These are phyloP conservation scores for Antigone vipio DNA, from an alignment of 2,113 vertebrate genomes.

Conservation along the genomic window DNA sequence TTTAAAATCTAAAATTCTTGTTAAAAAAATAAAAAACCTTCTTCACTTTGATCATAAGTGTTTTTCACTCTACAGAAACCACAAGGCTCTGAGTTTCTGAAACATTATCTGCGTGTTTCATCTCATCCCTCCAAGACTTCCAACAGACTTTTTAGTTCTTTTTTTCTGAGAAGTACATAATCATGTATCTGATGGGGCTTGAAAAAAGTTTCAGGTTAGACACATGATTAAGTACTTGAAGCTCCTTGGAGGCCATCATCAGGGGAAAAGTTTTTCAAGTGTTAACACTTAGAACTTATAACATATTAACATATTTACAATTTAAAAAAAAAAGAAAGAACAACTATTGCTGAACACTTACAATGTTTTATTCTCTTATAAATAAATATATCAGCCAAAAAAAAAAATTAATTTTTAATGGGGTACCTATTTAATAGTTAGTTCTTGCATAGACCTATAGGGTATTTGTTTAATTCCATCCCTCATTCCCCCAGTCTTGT, in stretches of 20 bases:
- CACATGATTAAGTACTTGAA: not conserved
- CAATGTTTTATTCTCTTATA: too few relatives aligned
- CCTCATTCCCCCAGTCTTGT: not conserved
- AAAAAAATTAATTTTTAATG: not conserved
- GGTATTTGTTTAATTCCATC: not conserved
- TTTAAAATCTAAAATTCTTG: not conserved
- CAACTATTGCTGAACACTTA: not conserved
- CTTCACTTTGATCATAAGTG: slow-evolving; percentile 7
- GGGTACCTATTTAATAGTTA: not conserved
- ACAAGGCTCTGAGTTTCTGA: slow-evolving; percentile 28
- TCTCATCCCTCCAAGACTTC: not conserved
- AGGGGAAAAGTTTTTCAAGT: not conserved
- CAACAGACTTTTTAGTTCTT: not conserved
- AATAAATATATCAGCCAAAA: not conserved
- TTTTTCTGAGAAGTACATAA: not conserved
- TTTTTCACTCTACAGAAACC: slow-evolving; percentile 12
- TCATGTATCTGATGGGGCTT: not conserved
- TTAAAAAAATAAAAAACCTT: not conserved
- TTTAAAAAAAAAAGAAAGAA: not conserved
- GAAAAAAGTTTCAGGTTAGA: not conserved
- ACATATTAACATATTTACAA: not conserved
- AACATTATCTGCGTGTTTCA: not conserved
- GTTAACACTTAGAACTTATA: not conserved
- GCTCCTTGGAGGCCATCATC: not conserved
- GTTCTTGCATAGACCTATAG: not conserved